Evolutionary conservation across 2,113 vertebrate genomes (phyloP).

Genomic region (Phyllostomus hastatus): DNA sequence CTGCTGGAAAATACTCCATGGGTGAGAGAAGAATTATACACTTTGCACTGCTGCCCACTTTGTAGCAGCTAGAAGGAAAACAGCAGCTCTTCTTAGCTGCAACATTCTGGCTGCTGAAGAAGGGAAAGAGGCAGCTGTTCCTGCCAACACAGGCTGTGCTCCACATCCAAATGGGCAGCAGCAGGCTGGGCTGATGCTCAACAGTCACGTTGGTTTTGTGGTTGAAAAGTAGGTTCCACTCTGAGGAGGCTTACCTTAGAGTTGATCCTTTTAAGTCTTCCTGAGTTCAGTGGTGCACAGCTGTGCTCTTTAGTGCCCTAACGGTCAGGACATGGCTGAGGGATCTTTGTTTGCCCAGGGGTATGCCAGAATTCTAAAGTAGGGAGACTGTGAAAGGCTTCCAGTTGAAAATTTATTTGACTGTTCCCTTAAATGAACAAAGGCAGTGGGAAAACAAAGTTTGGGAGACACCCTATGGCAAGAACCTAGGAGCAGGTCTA

Average conservation of each 20-base stretch:
- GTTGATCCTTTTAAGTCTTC: not conserved
- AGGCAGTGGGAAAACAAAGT: not conserved
- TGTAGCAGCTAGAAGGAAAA: not conserved
- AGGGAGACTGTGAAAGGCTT: not conserved
- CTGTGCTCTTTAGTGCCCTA: no score
- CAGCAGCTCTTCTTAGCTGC: not conserved
- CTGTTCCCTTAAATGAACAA: not conserved
- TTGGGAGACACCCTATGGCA: not conserved
- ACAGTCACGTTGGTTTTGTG: not conserved
- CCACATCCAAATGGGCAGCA: not conserved
- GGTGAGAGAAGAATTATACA: not conserved
- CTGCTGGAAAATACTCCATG: not conserved
- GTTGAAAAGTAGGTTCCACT: not conserved
- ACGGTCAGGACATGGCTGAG: not conserved
- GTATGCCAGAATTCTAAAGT: not conserved
- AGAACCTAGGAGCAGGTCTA: not conserved
- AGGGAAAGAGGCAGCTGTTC: not conserved
- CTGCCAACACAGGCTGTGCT: not conserved
- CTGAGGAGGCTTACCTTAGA: not conserved
- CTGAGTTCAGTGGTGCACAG: not conserved
- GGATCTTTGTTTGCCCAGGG: not conserved
- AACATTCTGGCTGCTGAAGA: not conserved
- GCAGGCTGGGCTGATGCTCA: not conserved
- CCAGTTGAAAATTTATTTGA: not conserved
- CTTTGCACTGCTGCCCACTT: not conserved